Base-by-base conservation (phyloP, 2,113 vertebrate species). In the Epinephelus lanceolatus region DNA sequence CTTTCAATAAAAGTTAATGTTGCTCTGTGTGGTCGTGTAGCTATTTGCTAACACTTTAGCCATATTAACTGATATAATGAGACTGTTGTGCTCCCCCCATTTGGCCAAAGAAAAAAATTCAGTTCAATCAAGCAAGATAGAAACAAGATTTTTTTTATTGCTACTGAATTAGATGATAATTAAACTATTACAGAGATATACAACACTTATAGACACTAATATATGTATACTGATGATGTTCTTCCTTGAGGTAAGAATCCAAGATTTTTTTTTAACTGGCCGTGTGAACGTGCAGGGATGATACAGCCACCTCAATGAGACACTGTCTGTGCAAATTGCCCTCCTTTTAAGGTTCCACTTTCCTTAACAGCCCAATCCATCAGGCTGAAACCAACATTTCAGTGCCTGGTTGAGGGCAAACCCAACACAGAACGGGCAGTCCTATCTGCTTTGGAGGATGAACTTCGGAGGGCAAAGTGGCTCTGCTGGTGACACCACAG, bases 401-500 rank as follows among this genome's bases (percentile, higher is more conserved):
- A 85, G 75, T 76, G 79, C 77, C 63, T 86, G 78, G 77, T 69
- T 75, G 27, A 84, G 71, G 78, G 81, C 70, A 81, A 80, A 80
- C 72, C 80, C 83, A 68, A 77, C 85, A 81, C 7, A 21, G 45
- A 88, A 72, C 18, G 30, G 71, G 68, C 68, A 62, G 68, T 62
- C 47, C 61, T 81, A 73, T 85, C 71, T 61, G 68, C 88, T 80
- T 67, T 21, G n/a, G 66, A 86, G 59, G 86, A 83, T 76, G 75
- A 85, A 76, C 75, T 57, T 17, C 30, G 53, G 61, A 81, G 83
- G 80, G 70, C 40, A 84, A 85, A 80, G 80, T 76, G 88, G 87
- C 85, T 76, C 79, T 55, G 47, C 83, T 86, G 85, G 90, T 85
- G 89, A 91, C 85, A 87, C 91, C 93, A 92, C 92, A 92, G 83